Evolutionary conservation across 2,888 invertebrate species (phyloP), one percentile per base, ranked within the genome.

Genomic region (Drosophila eohydei): DNA sequence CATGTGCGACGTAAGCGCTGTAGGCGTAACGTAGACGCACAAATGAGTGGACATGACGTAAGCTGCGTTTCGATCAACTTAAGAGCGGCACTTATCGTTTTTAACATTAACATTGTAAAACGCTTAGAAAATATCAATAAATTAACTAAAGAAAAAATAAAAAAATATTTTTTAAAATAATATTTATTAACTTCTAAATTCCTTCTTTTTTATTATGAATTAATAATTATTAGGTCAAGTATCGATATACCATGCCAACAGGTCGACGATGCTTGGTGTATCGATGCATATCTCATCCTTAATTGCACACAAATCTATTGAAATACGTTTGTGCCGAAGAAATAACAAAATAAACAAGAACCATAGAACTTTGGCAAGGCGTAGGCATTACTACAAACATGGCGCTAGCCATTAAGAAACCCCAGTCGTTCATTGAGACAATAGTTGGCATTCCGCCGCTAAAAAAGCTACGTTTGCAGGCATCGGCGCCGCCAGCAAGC

Each of bases 401-500:
- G 84, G 84, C 87, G 34, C 48, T 80, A 16, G 80, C 84, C 72
- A 80, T 82, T 21, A 66, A 70, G 14, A 87, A 84, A 51, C 58
- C 78, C 4, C 74, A 67, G 7, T 71, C 84, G 14, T 78, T 72
- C 28, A 78, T 82, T 28, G 88, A 88, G 57, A 86, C 81, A 5
- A 66, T 86, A 16, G 73, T 80, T 16, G 71, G 78, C 0, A 56
- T 46, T 48, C 85, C 78, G 30, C 80, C 78, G 28, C 66, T 86
- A 2, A 92, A 92, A 51, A 92, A 91, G 70, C 81, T 92, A 26
- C 90, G 92, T 1, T 82, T 92, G 8, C 91, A 91, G 55, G 78
- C 83, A 11, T 6, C 74, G 12, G 61, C 63, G 14, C 38, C 75
- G 6, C 51, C 80, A 36, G 48, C 63, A 4, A 74, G 16, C 12